phyloP scores from a whole-genome alignment of 2,888 invertebrate genomes.

The Melieria picta region DNA sequence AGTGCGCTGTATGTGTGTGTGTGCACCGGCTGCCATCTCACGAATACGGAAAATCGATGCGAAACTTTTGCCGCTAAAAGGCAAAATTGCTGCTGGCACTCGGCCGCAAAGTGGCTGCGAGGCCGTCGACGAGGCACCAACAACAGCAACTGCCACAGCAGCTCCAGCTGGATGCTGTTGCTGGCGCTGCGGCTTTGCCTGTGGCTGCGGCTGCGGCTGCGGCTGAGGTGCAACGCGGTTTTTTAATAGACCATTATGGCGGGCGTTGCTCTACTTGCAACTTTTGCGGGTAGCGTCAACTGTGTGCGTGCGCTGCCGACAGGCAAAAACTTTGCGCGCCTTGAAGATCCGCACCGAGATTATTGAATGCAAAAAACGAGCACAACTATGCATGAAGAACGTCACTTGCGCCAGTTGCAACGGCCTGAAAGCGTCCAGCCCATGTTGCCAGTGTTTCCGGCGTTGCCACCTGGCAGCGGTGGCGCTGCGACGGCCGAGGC shows the following conservation, averaged over 20 bases:
- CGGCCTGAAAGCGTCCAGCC: not conserved
- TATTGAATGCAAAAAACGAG: not conserved
- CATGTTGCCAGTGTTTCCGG: not conserved
- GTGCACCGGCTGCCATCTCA: not conserved
- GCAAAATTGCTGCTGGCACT: slow-evolving; percentile 45
- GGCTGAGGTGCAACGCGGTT: slow-evolving; percentile 5
- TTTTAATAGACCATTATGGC: slow-evolving; percentile 19
- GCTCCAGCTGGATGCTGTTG: not conserved
- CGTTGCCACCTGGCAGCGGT: not conserved
- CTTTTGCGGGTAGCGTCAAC: not conserved
- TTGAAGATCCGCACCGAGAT: slow-evolving; percentile 18
- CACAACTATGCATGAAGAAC: not conserved
- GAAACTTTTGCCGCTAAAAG: slow-evolving; percentile 18
- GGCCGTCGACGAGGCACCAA: slow-evolving; percentile 45
- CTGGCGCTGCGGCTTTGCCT: not conserved
- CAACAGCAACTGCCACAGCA: not conserved
- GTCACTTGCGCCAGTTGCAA: not conserved
- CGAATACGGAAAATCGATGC: slow-evolving; percentile 16
- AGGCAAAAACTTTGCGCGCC: slow-evolving; percentile 17
- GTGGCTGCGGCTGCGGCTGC: slow-evolving; percentile 10
- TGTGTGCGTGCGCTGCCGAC: not conserved
- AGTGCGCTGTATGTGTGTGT: not conserved
- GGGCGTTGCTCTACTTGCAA: slow-evolving; percentile 19
- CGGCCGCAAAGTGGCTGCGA: slow-evolving; percentile 47
- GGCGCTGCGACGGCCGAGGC: not conserved